Evolutionary conservation across 1,140 invertebrate species (phyloP), one percentile per base, ranked within the genome.

Genomic region (Drosophila ercepeae): DNA sequence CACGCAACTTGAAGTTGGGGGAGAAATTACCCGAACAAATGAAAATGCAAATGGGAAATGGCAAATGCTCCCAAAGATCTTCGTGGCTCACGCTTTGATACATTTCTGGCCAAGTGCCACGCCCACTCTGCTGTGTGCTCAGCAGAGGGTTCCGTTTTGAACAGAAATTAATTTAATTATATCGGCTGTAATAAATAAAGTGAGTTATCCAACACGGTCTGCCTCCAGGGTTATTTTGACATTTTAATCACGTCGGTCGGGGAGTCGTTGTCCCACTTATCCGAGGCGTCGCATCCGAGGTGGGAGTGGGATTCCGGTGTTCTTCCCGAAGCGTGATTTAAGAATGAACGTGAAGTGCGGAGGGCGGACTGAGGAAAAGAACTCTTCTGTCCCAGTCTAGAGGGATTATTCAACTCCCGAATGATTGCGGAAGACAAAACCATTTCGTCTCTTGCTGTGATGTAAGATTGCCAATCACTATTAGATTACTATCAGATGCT

Each of bases 131-230:
- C n/a, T 13, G 36, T 5, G 8, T 13, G n/a, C 36, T 13, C 36
- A 14, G 13, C 6, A 8, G 11, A 32, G 0, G 4, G 45, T 46
- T 53, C 25, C 9, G 41, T 49, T 76, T 41, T 52, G 44, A 46
- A 45, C 57, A 18, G 46, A 73, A 84, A 84, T 86, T 84, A 84
- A 84, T 58, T 84, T 84, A 79, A 84, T 86, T 79, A 84, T 76
- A 58, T 86, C 75, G 57, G 41, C 60, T 18, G 75, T 75, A 78
- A 78, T 84, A 84, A 84, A 84, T 84, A 84, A 83, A 84, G 57
- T 72, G 54, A 69, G 75, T 79, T 68, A 75, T 61, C 65, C 54
- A 75, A 61, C 73, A 53, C 63, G 48, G 74, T 16, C 25, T 49
- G 39, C 41, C 63, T 41, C 16, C 27, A 23, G 57, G 59, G 45